Conservation (phyloP, 2,888 invertebrate species). For the Herminia tarsipennalis region DNA sequence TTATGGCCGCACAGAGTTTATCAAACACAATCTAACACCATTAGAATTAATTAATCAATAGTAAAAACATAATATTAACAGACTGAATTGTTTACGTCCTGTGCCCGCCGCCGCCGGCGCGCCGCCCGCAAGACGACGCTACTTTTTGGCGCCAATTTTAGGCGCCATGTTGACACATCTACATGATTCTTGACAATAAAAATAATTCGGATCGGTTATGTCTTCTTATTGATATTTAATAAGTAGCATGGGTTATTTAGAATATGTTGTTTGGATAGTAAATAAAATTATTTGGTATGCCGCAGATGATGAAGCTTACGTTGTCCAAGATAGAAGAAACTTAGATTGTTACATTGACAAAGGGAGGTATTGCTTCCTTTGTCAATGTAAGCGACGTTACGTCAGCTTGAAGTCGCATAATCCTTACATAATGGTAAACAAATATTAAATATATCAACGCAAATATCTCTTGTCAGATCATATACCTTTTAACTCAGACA, state of each 20-base stretch:
- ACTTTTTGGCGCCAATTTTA: constrained; percentile 71
- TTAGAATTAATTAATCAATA: constrained; percentile 52
- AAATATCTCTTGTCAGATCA: no score
- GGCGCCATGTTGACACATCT: constrained; percentile 72
- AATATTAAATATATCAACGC: no score
- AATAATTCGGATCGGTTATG: constrained; percentile 65
- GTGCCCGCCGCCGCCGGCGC: constrained; percentile 48
- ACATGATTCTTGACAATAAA: constrained; percentile 74
- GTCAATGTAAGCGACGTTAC: no score
- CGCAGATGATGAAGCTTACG: no score
- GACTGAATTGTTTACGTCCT: constrained; percentile 55
- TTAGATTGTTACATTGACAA: no score
- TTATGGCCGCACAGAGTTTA: neutral
- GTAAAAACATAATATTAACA: constrained; percentile 47
- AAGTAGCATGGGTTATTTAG: constrained; percentile 27
- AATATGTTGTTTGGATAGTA: no score
- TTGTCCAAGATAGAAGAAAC: no score
- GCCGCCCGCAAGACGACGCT: constrained; percentile 51
- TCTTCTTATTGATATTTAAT: constrained; percentile 50
- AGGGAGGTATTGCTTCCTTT: no score
- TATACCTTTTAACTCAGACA: no score
- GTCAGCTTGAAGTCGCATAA: no score
- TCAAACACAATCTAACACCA: constrained; percentile 9
- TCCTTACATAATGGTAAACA: no score
- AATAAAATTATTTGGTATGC: no score